Percentiles rank a stretch among this genome's conserved stretches.
These are phyloP conservation scores for Pituophis catenifer DNA, from an alignment of 2,113 vertebrate species.

Conservation along the genomic window DNA sequence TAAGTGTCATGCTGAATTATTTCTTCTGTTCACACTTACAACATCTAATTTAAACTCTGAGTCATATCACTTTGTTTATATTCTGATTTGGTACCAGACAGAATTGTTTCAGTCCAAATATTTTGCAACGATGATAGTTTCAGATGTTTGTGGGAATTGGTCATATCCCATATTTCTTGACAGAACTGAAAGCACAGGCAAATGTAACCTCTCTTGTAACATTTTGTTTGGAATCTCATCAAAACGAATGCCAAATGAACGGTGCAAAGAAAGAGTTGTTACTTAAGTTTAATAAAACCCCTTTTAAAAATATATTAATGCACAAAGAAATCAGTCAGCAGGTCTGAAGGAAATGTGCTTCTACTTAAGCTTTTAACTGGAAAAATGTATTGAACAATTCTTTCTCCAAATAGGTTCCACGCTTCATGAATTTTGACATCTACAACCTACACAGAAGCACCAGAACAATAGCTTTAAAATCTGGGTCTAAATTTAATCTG, in stretches of 20 bases:
- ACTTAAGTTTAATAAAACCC: constrained; percentile 52
- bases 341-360: constrained; percentile 69
- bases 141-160: not conserved
- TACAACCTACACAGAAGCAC: constrained; percentile 53
- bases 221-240: constrained; percentile 49
- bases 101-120: constrained; percentile 15
- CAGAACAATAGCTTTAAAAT: constrained; percentile 45
- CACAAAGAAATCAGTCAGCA: constrained; percentile 59
- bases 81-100: constrained; percentile 27
- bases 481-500: not conserved
- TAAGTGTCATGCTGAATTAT: constrained; percentile 19
- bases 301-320: constrained; percentile 47
- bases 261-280: constrained; percentile 55
- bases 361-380: constrained; percentile 57
- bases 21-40: constrained; percentile 31
- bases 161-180: constrained; percentile 21
- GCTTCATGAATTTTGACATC: constrained; percentile 47
- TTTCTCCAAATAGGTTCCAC: constrained; percentile 61
- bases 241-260: constrained; percentile 37
- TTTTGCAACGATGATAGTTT: constrained; percentile 14
- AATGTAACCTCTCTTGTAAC: not conserved
- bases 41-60: constrained; percentile 16
- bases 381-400: constrained; percentile 56
- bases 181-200: not conserved
- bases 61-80: constrained; percentile 16